These are phyloP conservation scores for Phrynocephalus vlangalii DNA, from an alignment of 2,797 vertebrate species.

Conservation along the genomic window DNA sequence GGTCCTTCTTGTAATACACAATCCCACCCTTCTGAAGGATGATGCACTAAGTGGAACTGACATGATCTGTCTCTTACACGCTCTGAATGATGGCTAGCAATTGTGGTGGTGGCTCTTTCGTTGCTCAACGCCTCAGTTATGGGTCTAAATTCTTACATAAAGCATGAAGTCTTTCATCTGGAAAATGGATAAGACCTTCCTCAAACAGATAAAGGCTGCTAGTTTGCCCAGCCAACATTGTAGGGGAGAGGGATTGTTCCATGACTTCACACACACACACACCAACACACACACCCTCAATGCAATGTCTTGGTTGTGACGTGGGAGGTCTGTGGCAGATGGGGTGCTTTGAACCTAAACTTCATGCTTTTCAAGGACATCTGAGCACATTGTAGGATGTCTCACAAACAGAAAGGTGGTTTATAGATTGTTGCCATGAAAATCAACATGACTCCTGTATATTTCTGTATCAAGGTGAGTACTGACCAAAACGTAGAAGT, in stretches of 20 bases:
- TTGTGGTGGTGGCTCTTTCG: slow-evolving; percentile 40
- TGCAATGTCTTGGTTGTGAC: background rate
- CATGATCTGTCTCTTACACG: slow-evolving; percentile 49
- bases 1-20: slow-evolving; percentile 44
- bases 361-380: slow-evolving; percentile 14
- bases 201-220: background rate
- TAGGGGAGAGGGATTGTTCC: background rate
- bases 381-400: background rate
- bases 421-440: background rate
- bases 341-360: slow-evolving; percentile 1
- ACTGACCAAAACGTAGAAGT: background rate
- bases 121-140: slow-evolving; percentile 48
- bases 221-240: background rate
- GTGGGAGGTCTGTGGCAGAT: slow-evolving; percentile 15
- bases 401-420: background rate
- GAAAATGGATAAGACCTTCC: background rate
- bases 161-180: slow-evolving; percentile 45
- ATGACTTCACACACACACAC: background rate
- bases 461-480: background rate
- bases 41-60: slow-evolving; percentile 54
- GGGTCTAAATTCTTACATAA: slow-evolving; percentile 30
- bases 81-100: slow-evolving; percentile 60
- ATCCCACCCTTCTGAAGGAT: slow-evolving; percentile 49
- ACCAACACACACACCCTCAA: background rate
- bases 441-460: background rate